Percentiles rank a stretch among this genome's conserved stretches.
phyloP scores from a whole-genome alignment of 2,113 vertebrate genomes.

The Ptilonorhynchus violaceus region DNA sequence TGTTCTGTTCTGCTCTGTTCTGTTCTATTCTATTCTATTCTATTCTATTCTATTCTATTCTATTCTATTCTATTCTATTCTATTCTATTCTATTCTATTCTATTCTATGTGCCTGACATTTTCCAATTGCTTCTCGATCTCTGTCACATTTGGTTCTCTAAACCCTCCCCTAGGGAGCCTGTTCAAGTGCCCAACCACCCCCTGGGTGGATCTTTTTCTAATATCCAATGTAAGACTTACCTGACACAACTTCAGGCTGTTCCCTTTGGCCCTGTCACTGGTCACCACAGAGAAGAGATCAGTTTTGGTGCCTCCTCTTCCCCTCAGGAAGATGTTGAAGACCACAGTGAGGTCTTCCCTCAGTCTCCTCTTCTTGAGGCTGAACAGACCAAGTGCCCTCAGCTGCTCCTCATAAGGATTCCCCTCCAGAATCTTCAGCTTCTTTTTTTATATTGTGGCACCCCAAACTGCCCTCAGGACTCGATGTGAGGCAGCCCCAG shows the following conservation, averaged over 20 bases:
- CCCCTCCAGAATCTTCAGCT: not conserved
- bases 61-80: not conserved
- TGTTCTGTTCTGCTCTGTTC: not conserved
- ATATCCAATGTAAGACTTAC: not conserved
- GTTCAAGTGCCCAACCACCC: rapidly evolving
- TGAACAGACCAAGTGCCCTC: not conserved
- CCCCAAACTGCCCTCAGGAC: not conserved
- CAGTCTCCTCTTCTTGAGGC: not conserved
- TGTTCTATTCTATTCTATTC: not conserved
- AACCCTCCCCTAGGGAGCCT: no score
- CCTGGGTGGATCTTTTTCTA: not conserved
- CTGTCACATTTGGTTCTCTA: not conserved
- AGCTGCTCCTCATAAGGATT: rapidly evolving
- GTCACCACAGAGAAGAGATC: not conserved
- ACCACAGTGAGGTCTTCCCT: rapidly evolving
- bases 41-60: not conserved
- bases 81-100: not conserved
- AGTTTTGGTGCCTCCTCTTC: not conserved
- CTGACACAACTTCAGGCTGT: not conserved
- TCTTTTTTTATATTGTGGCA: not conserved
- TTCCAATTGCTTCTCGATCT: not conserved
- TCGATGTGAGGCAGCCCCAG: rapidly evolving
- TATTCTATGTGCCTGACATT: not conserved
- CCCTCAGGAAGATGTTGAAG: not conserved
- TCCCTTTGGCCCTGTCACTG: not conserved